These are phyloP conservation scores for Struthidea cinerea DNA, from an alignment of 2,113 vertebrate genomes.

Conservation along the genomic window DNA sequence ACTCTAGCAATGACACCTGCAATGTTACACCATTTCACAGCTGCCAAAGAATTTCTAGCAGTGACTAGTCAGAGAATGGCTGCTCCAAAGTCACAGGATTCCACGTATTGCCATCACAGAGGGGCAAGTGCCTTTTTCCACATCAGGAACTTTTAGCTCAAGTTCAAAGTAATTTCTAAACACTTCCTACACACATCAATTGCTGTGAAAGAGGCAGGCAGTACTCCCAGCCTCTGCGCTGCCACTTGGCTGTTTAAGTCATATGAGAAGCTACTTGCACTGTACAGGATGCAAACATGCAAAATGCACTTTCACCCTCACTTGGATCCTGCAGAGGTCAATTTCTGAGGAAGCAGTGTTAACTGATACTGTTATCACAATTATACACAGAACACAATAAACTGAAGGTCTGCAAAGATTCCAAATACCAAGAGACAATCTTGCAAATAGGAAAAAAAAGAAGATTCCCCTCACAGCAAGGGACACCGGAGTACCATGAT, in stretches of 20 bases:
- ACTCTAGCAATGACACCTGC: neutral
- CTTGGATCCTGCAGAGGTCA: neutral
- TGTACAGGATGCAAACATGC: neutral
- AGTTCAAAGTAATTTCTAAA: neutral
- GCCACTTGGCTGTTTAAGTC: neutral
- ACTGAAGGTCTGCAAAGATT: neutral
- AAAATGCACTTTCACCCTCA: conserved; percentile 12
- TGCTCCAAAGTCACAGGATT: neutral
- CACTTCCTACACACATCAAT: neutral
- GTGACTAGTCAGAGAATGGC: neutral
- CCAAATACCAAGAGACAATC: neutral
- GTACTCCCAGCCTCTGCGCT: neutral
- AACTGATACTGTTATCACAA: neutral
- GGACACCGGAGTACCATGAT: neutral
- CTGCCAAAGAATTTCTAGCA: neutral
- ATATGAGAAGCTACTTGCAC: neutral
- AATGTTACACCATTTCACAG: neutral
- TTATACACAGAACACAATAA: neutral
- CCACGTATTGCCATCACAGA: neutral
- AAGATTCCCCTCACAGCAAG: neutral
- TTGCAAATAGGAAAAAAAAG: neutral
- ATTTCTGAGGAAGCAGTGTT: neutral
- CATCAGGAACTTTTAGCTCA: neutral
- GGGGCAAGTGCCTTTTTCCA: neutral
- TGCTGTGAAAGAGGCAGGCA: neutral